Evolutionary conservation across 1,140 invertebrate genomes (phyloP).

Genomic region (Tetramorium parvispinum): DNA sequence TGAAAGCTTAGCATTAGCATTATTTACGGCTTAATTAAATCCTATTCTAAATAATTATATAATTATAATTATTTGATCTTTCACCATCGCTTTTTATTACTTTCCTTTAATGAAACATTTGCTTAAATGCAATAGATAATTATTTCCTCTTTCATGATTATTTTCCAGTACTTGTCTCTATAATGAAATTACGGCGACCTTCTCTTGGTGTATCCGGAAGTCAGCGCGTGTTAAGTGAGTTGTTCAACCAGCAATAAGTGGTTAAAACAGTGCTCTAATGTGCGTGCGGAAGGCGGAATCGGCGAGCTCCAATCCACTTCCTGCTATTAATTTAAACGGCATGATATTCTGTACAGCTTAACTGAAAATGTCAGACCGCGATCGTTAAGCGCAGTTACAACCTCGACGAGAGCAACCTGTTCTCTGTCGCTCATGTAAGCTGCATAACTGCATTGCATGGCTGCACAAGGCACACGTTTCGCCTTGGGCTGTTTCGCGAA

Average conservation of each 20-base stretch:
- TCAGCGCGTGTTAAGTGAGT: conserved; percentile 7
- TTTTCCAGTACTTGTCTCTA: background rate
- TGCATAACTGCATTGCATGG: conserved; percentile 24
- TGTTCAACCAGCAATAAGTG: conserved; percentile 7
- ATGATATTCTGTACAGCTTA: conserved; percentile 34
- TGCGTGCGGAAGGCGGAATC: background rate
- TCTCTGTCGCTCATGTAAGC: conserved; percentile 20
- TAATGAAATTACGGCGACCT: background rate
- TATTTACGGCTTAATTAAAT: background rate
- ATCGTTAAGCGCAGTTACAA: conserved; percentile 48
- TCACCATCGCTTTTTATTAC: background rate
- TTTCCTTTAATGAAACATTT: background rate
- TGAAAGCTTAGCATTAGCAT: background rate
- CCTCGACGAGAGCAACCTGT: conserved; percentile 37
- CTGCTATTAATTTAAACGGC: conserved; percentile 46
- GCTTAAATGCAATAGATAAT: background rate
- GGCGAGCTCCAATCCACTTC: conserved; percentile 21
- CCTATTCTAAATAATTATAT: background rate
- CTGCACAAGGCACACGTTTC: background rate
- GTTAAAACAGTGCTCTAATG: conserved; percentile 36
- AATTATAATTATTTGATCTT: background rate
- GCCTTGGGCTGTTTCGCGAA: conserved; percentile 51
- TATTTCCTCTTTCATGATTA: background rate
- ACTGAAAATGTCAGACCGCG: conserved; percentile 35
- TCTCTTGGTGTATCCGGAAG: conserved; percentile 9